Conservation (phyloP, 2,113 vertebrate species). For the Panurus biarmicus region DNA sequence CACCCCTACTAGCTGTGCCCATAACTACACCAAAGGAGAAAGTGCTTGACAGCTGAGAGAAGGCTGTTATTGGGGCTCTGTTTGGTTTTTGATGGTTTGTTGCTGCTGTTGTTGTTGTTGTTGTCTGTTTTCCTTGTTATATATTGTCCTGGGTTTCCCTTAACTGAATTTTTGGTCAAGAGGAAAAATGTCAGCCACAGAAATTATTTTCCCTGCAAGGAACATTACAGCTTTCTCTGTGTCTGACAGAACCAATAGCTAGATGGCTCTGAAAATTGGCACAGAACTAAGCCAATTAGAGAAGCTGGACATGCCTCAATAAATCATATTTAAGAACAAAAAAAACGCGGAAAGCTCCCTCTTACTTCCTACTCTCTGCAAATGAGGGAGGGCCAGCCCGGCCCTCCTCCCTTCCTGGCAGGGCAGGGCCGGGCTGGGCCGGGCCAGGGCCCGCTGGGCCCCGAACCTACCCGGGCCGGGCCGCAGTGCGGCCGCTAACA, state of each 20-base stretch:
- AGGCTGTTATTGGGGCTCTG: neutral
- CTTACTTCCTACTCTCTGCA: neutral
- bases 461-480: neutral
- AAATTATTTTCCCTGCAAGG: neutral
- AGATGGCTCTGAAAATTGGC: neutral
- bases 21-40: neutral
- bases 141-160: neutral
- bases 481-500: neutral
- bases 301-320: neutral
- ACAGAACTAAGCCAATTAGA: neutral
- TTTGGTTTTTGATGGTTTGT: neutral
- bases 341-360: neutral
- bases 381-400: neutral
- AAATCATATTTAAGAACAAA: neutral
- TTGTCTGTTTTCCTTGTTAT: neutral
- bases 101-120: neutral
- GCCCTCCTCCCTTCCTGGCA: neutral
- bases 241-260: neutral
- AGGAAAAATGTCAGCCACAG: neutral
- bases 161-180: too few relatives aligned
- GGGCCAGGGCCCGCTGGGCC: neutral
- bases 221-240: neutral
- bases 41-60: neutral
- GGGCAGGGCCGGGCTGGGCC: too few relatives aligned
- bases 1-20: too few relatives aligned